Conservation (phyloP, 2,888 invertebrate species). For the Bimastos eiseni region DNA sequence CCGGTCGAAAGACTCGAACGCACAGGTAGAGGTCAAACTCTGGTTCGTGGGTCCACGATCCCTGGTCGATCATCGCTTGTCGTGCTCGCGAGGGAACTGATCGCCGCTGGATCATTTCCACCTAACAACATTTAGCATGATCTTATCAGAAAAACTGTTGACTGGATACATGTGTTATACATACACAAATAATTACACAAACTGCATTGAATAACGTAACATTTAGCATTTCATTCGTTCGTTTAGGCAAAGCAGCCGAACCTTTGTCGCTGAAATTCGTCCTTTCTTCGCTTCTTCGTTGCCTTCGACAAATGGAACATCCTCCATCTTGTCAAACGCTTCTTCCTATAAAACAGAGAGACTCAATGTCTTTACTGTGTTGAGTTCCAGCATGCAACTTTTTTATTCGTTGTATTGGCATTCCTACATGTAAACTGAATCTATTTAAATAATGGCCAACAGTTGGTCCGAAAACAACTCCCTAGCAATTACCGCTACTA, state of each 20-base stretch:
- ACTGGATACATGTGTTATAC: no score
- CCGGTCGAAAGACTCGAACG: slow-evolving; percentile 54
- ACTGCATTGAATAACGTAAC: background rate
- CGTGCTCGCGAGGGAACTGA: background rate
- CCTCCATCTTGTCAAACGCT: background rate
- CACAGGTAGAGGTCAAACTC: slow-evolving; percentile 55
- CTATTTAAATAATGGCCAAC: background rate
- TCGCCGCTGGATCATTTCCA: background rate
- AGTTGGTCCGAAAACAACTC: no score
- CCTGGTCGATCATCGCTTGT: slow-evolving; percentile 48
- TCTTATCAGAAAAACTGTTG: no score
- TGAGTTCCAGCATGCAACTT: background rate
- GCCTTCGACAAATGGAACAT: background rate
- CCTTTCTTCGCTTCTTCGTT: background rate
- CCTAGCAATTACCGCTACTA: no score
- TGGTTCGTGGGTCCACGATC: slow-evolving; percentile 53
- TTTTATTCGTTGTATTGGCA: background rate
- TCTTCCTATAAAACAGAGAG: background rate
- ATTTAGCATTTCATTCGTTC: background rate
- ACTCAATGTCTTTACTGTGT: no score
- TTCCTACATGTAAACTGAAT: background rate
- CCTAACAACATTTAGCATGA: background rate
- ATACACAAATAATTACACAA: background rate
- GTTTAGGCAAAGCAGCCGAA: background rate
- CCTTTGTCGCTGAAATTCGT: background rate